phyloP scores from a whole-genome alignment of 2,113 vertebrate genomes.

The Cavia porcellus region DNA sequence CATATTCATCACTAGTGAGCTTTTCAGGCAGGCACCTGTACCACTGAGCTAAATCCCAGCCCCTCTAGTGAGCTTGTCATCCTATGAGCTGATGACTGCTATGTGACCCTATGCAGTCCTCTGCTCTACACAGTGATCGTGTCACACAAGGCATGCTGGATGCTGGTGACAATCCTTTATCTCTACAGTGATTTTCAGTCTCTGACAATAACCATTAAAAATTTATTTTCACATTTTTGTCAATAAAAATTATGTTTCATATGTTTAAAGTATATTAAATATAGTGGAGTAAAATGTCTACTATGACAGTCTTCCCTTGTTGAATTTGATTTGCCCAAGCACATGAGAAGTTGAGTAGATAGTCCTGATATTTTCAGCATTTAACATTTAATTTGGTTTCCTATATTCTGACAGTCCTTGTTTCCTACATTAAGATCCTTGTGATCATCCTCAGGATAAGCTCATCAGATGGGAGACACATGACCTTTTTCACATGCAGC shows the following conservation, averaged over 20 bases:
- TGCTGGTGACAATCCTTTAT: slow-evolving; percentile 60
- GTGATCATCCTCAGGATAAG: slow-evolving; percentile 53
- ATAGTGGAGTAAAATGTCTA: slow-evolving; percentile 16
- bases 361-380: slow-evolving; percentile 24
- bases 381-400: slow-evolving; percentile 64
- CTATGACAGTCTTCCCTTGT: slow-evolving; percentile 79
- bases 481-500: neutral
- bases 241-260: neutral
- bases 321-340: slow-evolving; percentile 78
- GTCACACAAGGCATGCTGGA: slow-evolving; percentile 52
- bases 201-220: slow-evolving; percentile 63
- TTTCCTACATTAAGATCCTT: slow-evolving; percentile 72
- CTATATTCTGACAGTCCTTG: slow-evolving; percentile 60
- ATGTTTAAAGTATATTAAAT: too few relatives aligned
- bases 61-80: neutral
- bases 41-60: too few relatives aligned
- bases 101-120: neutral
- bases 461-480: neutral
- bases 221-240: slow-evolving; percentile 77
- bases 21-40: neutral
- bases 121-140: slow-evolving; percentile 39
- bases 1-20: slow-evolving; percentile 71
- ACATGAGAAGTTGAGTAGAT: slow-evolving; percentile 11
- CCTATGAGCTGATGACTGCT: slow-evolving; percentile 70
- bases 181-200: slow-evolving; percentile 61